Percentiles rank a stretch among this genome's conserved stretches.
These are phyloP conservation scores for Entelurus aequoreus DNA, from an alignment of 2,113 vertebrate species.

Conservation along the genomic window DNA sequence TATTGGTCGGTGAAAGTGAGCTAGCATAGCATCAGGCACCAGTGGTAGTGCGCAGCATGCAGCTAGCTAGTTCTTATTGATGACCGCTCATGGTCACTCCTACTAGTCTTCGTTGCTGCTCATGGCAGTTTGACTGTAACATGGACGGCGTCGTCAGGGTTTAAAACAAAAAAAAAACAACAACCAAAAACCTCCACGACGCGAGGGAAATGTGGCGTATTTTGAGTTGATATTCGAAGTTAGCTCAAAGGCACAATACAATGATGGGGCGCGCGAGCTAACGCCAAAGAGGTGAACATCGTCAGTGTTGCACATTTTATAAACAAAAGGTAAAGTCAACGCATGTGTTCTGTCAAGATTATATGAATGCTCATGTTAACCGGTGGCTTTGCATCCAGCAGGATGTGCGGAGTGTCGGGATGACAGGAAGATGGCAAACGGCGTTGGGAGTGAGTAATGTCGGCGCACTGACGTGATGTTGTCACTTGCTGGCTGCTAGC, in stretches of 20 bases:
- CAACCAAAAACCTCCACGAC: slow-evolving; percentile 4
- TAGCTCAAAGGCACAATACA: slow-evolving; percentile 22
- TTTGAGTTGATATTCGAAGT: slow-evolving; percentile 57
- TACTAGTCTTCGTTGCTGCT: background rate
- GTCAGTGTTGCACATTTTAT: background rate
- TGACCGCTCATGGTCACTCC: slow-evolving; percentile 30
- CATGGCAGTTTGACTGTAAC: background rate
- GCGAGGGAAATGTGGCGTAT: background rate
- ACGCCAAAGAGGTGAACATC: slow-evolving; percentile 7
- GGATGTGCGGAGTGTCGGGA: slow-evolving; percentile 55
- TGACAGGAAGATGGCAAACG: slow-evolving; percentile 75
- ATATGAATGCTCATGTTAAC: slow-evolving; percentile 8
- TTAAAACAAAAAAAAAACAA: background rate
- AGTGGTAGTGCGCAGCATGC: slow-evolving; percentile 31
- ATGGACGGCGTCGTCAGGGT: background rate
- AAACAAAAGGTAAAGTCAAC: background rate
- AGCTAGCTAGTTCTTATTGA: slow-evolving; percentile 35
- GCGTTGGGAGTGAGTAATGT: slow-evolving; percentile 71
- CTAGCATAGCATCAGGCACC: background rate
- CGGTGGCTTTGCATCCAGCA: slow-evolving; percentile 22
- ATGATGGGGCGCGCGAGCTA: slow-evolving; percentile 33
- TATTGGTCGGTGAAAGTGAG: background rate
- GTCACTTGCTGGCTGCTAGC: slow-evolving; percentile 39
- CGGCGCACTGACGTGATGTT: slow-evolving; percentile 3
- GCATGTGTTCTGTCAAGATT: background rate